Evolutionary conservation across 2,113 vertebrate species (phyloP).

Genomic region (Baryphthengus martii): DNA sequence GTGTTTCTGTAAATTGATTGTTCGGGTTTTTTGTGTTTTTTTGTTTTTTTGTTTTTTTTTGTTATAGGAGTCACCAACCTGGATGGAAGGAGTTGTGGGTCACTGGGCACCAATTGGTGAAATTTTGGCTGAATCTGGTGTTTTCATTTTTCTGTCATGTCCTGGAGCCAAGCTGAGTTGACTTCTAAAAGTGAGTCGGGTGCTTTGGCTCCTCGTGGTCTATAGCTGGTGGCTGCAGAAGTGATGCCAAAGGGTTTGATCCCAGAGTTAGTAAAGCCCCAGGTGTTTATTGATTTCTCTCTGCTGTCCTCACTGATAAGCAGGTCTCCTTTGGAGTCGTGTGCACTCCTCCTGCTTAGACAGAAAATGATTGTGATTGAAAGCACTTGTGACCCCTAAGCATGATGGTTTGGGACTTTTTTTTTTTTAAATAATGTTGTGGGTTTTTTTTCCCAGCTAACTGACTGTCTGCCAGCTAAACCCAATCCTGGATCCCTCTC

Average conservation of each 20-base stretch:
- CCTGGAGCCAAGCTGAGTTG: not conserved
- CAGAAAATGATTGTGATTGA: not conserved
- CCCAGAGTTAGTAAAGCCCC: not conserved
- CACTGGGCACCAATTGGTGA: fast-evolving
- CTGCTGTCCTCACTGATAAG: not conserved
- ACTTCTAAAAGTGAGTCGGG: not conserved
- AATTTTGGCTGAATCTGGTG: not conserved
- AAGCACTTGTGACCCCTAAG: not conserved
- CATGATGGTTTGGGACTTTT: not conserved
- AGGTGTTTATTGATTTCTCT: fast-evolving
- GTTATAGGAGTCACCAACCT: not conserved
- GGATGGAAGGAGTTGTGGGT: not conserved
- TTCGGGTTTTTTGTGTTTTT: too few relatives aligned
- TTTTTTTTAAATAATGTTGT: not conserved
- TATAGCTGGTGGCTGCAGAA: not conserved
- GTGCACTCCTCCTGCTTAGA: not conserved
- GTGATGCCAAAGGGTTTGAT: not conserved
- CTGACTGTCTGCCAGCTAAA: not conserved
- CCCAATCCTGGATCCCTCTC: not conserved
- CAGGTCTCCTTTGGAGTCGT: fast-evolving
- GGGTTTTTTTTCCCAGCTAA: not conserved
- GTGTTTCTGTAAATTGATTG: fast-evolving
- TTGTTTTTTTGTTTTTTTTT: too few relatives aligned
- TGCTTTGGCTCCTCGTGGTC: not conserved
- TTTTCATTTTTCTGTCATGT: not conserved